phyloP scores from a whole-genome alignment of 2,113 vertebrate species.

The Onychostoma macrolepis region DNA sequence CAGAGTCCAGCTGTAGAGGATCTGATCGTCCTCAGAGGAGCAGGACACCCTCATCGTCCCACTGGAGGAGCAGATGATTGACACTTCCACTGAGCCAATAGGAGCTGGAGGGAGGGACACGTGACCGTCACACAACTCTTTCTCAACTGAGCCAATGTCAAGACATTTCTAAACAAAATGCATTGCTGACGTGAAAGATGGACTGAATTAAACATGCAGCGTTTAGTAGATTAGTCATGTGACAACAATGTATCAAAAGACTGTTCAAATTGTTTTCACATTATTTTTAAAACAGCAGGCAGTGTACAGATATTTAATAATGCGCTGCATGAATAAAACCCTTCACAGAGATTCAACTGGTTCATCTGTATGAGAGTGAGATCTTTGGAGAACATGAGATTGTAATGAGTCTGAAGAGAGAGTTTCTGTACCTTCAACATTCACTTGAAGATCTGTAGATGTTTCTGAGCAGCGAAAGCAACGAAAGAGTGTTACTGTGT shows the following conservation, averaged over 20 bases:
- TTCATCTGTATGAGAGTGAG: background rate
- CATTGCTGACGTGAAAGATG: background rate
- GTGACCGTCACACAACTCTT: background rate
- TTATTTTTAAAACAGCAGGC: background rate
- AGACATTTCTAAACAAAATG: background rate
- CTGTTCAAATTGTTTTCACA: background rate
- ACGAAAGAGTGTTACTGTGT: accelerated
- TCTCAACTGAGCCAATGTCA: background rate
- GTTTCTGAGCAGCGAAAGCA: accelerated
- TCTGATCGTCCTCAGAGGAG: slow-evolving; percentile 29
- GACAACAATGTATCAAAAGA: background rate
- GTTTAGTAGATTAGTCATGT: background rate
- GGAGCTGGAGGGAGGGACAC: slow-evolving; percentile 13
- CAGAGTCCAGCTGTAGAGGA: slow-evolving; percentile 15
- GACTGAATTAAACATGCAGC: background rate
- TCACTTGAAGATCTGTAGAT: background rate
- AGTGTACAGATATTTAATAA: background rate
- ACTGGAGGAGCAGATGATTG: slow-evolving; percentile 7
- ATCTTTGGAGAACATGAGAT: background rate
- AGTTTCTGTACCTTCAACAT: slow-evolving; percentile 40
- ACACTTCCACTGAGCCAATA: slow-evolving; percentile 26
- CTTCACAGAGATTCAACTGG: background rate
- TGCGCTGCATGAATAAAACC: background rate
- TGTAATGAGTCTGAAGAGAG: background rate
- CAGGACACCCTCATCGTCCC: background rate